Evolutionary conservation across 2,797 vertebrate genomes (phyloP).

Genomic region (Coregonus suidteri): DNA sequence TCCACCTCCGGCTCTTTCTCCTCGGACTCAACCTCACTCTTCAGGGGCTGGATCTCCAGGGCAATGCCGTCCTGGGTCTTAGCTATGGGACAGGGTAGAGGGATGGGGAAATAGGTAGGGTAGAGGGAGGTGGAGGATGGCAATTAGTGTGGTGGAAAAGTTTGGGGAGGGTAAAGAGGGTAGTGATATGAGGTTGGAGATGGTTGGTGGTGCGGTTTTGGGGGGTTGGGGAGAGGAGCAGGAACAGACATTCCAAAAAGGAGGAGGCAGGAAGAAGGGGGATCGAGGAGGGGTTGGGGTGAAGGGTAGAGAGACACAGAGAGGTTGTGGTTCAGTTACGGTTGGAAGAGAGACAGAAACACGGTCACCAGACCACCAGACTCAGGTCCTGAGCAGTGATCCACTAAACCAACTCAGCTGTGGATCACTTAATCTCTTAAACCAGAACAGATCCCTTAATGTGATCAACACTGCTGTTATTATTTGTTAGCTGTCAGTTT

Average conservation of each 20-base stretch:
- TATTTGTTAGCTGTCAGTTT: not conserved
- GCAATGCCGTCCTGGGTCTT: conserved; percentile 97
- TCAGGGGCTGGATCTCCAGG: conserved; percentile 96
- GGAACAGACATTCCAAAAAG: conserved; percentile 20
- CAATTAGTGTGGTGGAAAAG: conserved; percentile 2
- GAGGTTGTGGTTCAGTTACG: conserved; percentile 57
- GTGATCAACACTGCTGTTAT: conserved; percentile 13
- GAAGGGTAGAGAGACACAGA: conserved; percentile 8
- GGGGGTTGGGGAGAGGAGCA: not conserved
- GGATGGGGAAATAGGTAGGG: not conserved
- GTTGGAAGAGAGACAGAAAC: conserved; percentile 28
- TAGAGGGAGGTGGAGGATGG: not conserved
- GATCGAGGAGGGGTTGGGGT: not conserved
- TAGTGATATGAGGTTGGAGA: conserved; percentile 13
- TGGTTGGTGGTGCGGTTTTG: not conserved
- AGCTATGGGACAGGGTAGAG: conserved; percentile 67
- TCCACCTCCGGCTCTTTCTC: conserved; percentile 88
- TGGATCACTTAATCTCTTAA: not conserved
- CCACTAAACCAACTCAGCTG: not conserved
- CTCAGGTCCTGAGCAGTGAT: not conserved
- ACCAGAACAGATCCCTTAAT: conserved; percentile 13
- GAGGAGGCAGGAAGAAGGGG: too few relatives aligned
- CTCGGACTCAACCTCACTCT: conserved; percentile 88
- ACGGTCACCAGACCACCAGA: conserved; percentile 9
- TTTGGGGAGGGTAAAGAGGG: conserved; percentile 1